Percentiles rank a stretch among this genome's conserved stretches.
These are phyloP conservation scores for Thelaira solivaga DNA, from an alignment of 2,888 invertebrate species.

Conservation along the genomic window DNA sequence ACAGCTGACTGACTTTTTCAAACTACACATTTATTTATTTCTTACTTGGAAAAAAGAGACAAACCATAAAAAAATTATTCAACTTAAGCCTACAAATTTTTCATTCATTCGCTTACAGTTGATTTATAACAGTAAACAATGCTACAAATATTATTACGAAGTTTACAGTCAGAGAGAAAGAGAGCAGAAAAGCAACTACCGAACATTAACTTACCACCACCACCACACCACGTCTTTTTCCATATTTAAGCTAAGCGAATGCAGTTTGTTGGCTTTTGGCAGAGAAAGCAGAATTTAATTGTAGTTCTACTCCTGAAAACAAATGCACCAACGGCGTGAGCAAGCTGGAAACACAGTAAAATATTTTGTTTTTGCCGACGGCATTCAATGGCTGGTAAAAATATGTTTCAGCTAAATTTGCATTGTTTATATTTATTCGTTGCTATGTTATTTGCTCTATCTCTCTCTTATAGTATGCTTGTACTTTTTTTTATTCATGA, in stretches of 20 bases:
- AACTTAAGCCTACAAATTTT: slow-evolving; percentile 15
- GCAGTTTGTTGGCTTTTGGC: slow-evolving; percentile 49
- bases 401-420: slow-evolving; percentile 6
- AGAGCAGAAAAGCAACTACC: slow-evolving; percentile 62
- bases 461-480: slow-evolving; percentile 48
- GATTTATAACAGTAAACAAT: slow-evolving; percentile 65
- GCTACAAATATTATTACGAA: slow-evolving; percentile 56
- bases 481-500: slow-evolving; percentile 7
- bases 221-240: slow-evolving; percentile 45
- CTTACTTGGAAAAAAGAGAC: slow-evolving; percentile 42
- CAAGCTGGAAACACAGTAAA: slow-evolving; percentile 23
- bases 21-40: slow-evolving; percentile 54
- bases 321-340: slow-evolving; percentile 36
- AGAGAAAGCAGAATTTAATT: slow-evolving; percentile 27
- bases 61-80: slow-evolving; percentile 34
- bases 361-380: slow-evolving; percentile 61
- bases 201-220: neutral
- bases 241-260: slow-evolving; percentile 57
- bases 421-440: slow-evolving; percentile 30
- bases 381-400: slow-evolving; percentile 65
- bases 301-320: slow-evolving; percentile 28
- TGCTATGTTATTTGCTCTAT: slow-evolving; percentile 67
- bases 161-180: neutral
- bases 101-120: slow-evolving; percentile 55
- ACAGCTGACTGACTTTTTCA: slow-evolving; percentile 58